These are phyloP conservation scores for Acanthoscelides obtectus DNA, from an alignment of 2,888 invertebrate genomes.

Conservation along the genomic window DNA sequence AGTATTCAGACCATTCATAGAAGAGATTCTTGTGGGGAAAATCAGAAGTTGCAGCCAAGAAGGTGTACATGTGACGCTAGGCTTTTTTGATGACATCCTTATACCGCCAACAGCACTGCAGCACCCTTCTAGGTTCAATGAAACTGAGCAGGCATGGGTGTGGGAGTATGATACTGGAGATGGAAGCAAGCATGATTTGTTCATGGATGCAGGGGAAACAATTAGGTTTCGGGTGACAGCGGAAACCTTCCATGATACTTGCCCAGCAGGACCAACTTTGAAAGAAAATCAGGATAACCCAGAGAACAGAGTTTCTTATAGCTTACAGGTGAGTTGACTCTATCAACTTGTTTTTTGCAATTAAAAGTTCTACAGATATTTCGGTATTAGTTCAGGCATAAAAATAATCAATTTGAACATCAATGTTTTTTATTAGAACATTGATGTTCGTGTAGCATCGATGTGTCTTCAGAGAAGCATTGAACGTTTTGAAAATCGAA, in stretches of 20 bases:
- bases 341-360: slow-evolving; percentile 7
- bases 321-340: slow-evolving; percentile 53
- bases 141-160: slow-evolving; percentile 90
- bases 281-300: slow-evolving; percentile 44
- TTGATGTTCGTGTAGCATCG: too few relatives aligned
- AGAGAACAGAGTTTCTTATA: slow-evolving; percentile 59
- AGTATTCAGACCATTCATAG: slow-evolving; percentile 90
- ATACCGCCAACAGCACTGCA: slow-evolving; percentile 89
- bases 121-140: slow-evolving; percentile 89
- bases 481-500: too few relatives aligned
- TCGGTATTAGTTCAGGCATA: too few relatives aligned
- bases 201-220: slow-evolving; percentile 87
- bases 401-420: too few relatives aligned
- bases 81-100: slow-evolving; percentile 95
- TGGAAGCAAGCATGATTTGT: slow-evolving; percentile 80
- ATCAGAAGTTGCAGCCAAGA: slow-evolving; percentile 87
- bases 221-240: slow-evolving; percentile 86
- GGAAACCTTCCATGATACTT: slow-evolving; percentile 85
- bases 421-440: too few relatives aligned
- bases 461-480: too few relatives aligned
- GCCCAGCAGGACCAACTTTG: slow-evolving; percentile 66
- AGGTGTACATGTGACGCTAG: slow-evolving; percentile 88
- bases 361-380: too few relatives aligned
- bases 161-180: slow-evolving; percentile 91
- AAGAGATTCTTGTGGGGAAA: slow-evolving; percentile 91